phyloP scores from a whole-genome alignment of 2,888 invertebrate genomes.

The Crematogaster levior region DNA sequence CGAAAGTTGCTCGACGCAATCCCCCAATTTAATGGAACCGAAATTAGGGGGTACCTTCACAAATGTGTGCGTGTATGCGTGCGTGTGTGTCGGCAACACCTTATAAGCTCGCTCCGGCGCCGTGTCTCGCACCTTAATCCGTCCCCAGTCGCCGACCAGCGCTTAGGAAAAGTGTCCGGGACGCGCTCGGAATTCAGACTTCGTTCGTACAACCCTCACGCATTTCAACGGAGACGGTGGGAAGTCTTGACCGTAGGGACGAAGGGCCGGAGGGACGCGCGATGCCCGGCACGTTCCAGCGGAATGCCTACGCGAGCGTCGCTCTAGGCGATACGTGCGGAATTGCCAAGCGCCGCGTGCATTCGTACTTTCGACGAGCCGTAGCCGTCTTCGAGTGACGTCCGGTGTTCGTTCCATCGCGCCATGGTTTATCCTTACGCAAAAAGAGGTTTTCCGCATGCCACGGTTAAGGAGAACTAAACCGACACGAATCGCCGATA shows the following conservation, averaged over 20 bases:
- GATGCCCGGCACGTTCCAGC: slow-evolving; percentile 70
- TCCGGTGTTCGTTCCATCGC: neutral
- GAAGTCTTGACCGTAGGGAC: slow-evolving; percentile 61
- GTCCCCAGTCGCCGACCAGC: neutral
- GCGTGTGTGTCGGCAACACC: neutral
- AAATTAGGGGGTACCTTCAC: slow-evolving; percentile 11
- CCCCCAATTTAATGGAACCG: slow-evolving; percentile 5
- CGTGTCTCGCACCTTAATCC: slow-evolving; percentile 20
- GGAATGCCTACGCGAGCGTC: slow-evolving; percentile 77
- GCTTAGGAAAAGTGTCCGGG: slow-evolving; percentile 35
- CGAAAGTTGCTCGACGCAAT: slow-evolving; percentile 8
- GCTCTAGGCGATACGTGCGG: slow-evolving; percentile 65
- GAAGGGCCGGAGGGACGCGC: slow-evolving; percentile 39
- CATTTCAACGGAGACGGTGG: neutral
- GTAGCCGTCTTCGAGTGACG: slow-evolving; percentile 13
- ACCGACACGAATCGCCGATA: neutral
- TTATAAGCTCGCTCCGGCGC: slow-evolving; percentile 11
- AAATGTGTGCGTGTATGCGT: neutral
- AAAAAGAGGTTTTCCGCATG: neutral
- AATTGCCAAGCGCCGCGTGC: slow-evolving; percentile 75
- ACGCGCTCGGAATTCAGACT: slow-evolving; percentile 67
- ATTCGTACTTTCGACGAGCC: slow-evolving; percentile 25
- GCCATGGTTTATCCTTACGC: neutral
- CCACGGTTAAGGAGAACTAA: neutral
- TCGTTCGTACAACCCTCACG: slow-evolving; percentile 62